Evolutionary conservation across 2,797 vertebrate species (phyloP).

Genomic region (Schizothorax lantsangensis): DNA sequence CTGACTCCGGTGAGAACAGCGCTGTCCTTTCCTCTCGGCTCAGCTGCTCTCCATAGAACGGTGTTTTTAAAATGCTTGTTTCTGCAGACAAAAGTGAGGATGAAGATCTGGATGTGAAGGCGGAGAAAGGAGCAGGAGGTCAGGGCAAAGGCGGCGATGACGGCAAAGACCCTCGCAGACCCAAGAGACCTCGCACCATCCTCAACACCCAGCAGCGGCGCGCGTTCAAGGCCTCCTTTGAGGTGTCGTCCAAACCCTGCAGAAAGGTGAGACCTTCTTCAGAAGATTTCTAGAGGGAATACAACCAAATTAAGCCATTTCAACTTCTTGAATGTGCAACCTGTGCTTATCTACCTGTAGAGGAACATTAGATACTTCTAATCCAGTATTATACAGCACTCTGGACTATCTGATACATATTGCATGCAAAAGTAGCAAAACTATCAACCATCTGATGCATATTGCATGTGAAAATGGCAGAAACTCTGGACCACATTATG

Average conservation of each 20-base stretch:
- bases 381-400: neutral
- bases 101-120: conserved; percentile 85
- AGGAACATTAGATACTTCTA: neutral
- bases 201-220: conserved; percentile 91
- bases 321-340: neutral
- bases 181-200: conserved; percentile 92
- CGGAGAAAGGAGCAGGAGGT: conserved; percentile 78
- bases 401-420: neutral
- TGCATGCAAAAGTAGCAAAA: neutral
- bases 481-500: neutral
- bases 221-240: conserved; percentile 94
- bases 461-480: neutral
- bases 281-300: neutral
- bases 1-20: conserved; percentile 87
- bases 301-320: neutral
- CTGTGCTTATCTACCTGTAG: neutral
- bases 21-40: neutral
- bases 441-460: neutral
- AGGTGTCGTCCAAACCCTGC: conserved; percentile 95
- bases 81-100: conserved; percentile 88
- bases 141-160: conserved; percentile 83
- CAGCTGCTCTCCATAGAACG: neutral
- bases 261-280: conserved; percentile 81
- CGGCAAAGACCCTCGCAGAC: conserved; percentile 85
- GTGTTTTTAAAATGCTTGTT: neutral